Conservation (phyloP, 2,113 vertebrate species). For the Malurus cyaneus region DNA sequence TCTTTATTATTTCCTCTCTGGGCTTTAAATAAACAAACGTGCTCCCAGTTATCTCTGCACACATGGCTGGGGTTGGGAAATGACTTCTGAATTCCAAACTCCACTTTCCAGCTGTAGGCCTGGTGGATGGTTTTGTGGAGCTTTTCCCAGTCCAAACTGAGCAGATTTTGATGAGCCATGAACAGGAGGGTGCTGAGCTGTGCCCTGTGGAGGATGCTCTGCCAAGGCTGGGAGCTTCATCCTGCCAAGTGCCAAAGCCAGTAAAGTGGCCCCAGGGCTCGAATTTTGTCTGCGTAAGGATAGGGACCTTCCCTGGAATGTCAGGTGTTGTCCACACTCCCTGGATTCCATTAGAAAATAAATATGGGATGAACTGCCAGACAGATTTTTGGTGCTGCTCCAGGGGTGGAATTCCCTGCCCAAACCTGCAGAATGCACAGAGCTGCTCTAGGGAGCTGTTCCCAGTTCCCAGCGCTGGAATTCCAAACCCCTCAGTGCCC, state of each 20-base stretch:
- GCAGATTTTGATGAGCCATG: neutral
- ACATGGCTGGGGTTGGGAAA: neutral
- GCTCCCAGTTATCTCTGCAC: neutral
- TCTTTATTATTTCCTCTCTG: conserved; percentile 15
- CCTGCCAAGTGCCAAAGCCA: neutral
- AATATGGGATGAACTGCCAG: neutral
- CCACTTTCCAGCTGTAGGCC: neutral
- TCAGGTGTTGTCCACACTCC: neutral
- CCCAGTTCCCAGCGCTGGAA: rapidly evolving
- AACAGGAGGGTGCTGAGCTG: neutral
- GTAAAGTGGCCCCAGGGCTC: neutral
- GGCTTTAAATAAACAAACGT: conserved; percentile 1
- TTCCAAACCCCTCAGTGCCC: neutral
- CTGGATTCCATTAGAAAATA: neutral
- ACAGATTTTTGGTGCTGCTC: neutral
- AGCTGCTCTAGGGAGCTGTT: neutral
- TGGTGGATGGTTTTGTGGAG: neutral
- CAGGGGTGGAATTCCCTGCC: neutral
- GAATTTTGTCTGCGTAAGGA: neutral
- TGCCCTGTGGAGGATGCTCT: neutral
- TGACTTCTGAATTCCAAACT: neutral
- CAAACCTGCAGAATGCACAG: neutral
- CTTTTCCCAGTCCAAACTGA: neutral
- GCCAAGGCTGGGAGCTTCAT: neutral
- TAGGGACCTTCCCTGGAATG: neutral